Evolutionary conservation across 2,113 vertebrate genomes (phyloP).

Genomic region (Chinchilla lanigera): DNA sequence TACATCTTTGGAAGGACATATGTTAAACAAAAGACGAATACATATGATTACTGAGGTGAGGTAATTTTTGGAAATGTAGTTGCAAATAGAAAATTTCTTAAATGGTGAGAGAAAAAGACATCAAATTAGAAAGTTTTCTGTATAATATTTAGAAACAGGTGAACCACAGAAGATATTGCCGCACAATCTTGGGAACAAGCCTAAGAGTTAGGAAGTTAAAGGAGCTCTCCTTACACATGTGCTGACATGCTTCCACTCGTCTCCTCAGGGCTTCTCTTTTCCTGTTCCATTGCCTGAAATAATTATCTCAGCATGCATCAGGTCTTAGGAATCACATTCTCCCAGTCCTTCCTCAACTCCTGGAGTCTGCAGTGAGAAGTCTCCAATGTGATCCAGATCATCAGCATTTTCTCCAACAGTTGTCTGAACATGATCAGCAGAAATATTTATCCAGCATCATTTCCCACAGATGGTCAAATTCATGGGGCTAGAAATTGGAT

Average conservation of each 20-base stretch:
- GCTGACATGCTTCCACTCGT: fast-evolving
- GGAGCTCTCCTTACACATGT: background rate
- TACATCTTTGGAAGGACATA: background rate
- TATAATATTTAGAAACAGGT: background rate
- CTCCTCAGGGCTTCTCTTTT: background rate
- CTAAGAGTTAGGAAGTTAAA: background rate
- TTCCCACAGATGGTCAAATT: background rate
- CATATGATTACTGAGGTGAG: background rate
- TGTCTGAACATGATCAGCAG: background rate
- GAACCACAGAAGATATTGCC: background rate
- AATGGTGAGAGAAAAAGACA: background rate
- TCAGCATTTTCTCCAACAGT: background rate
- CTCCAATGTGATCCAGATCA: background rate
- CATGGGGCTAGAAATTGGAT: background rate
- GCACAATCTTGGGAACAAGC: background rate
- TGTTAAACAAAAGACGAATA: background rate
- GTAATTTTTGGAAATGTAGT: background rate
- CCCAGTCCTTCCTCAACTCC: background rate
- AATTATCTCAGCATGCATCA: background rate
- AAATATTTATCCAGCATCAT: background rate
- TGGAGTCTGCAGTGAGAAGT: fast-evolving
- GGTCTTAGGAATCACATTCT: background rate
- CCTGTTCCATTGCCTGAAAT: background rate
- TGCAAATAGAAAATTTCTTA: constrained; percentile 13
- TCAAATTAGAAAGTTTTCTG: background rate